Evolutionary conservation across 1,140 invertebrate species (phyloP).

Genomic region (Rhagoletis pomonella): DNA sequence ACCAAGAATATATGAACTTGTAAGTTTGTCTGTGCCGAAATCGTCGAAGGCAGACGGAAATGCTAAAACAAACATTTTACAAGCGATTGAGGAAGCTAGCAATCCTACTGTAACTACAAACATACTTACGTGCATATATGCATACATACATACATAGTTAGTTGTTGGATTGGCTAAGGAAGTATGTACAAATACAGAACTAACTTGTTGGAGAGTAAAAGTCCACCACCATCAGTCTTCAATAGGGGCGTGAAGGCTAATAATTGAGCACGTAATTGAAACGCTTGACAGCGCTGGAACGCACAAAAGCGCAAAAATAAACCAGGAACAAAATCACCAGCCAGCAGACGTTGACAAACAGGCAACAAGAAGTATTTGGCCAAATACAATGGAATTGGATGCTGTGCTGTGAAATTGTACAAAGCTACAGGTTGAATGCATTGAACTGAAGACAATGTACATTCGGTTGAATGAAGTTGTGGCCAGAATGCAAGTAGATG

Average conservation of each 20-base stretch:
- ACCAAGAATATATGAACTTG: not conserved
- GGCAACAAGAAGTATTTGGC: not conserved
- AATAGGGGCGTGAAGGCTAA: conserved; percentile 32
- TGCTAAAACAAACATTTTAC: not conserved
- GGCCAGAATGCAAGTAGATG: no score
- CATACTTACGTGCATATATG: no score
- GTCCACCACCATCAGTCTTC: not conserved
- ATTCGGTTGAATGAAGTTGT: not conserved
- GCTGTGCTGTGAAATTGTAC: not conserved
- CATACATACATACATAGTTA: no score
- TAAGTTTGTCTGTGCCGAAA: not conserved
- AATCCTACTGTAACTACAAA: not conserved
- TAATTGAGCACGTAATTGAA: conserved; percentile 48
- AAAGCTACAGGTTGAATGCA: conserved; percentile 4
- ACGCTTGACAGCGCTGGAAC: conserved; percentile 39
- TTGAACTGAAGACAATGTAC: not conserved
- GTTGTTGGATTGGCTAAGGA: not conserved
- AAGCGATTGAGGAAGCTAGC: not conserved
- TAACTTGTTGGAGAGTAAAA: not conserved
- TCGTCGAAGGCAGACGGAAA: not conserved
- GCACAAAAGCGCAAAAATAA: not conserved
- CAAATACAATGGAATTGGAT: not conserved
- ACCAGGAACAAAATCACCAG: not conserved
- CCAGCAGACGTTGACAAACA: not conserved
- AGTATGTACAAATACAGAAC: no score